Evolutionary conservation across 2,113 vertebrate genomes (phyloP), one percentile per base, ranked within the genome.

Genomic region (Peucedramus taeniatus): DNA sequence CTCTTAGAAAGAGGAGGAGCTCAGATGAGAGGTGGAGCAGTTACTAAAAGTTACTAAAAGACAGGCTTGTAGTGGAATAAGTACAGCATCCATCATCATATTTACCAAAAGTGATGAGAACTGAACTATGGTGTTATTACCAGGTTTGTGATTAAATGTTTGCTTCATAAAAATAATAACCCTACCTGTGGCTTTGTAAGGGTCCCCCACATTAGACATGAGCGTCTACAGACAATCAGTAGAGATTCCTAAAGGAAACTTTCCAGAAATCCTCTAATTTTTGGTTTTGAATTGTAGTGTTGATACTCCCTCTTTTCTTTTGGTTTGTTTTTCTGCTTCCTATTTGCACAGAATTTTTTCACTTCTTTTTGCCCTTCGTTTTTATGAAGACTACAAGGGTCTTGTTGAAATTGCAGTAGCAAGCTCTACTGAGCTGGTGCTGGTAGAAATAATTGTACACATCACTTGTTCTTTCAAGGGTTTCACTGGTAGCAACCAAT

Each of bases 381-480:
- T 83, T 76, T 71, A 42, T 40, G 39, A 83, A 71, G 44, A 56
- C 37, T 65, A 30, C 45, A 68, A 76, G 49, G 18, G 12, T 57
- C 57, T 69, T 87, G 40, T 72, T 89, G 81, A 72, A 95, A 89
- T 61, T 93, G 50, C 57, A 72, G 40, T 54, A 51, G 42, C 83
- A 87, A 96, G 53, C 44, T 63, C 65, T 87, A 4, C 57, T 94
- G 77, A 85, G 37, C 61, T 83, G 44, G 6, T 92, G 40, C 65
- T 95, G 80, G 57, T 61, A 93, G 89, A 91, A 94, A 63, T 92
- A 92, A 93, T 51, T 86, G 69, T 72, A 18, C 83, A 71, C 39
- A 71, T 79, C 91, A 65, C 44, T 93, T 82, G 40, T 33, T 42
- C 59, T 89, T 93, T 94, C 49, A 87, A 79, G 69, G 63, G 72